Evolutionary conservation across 2,113 vertebrate species (phyloP), one percentile per base, ranked within the genome.

Genomic region (Tetrao urogallus): DNA sequence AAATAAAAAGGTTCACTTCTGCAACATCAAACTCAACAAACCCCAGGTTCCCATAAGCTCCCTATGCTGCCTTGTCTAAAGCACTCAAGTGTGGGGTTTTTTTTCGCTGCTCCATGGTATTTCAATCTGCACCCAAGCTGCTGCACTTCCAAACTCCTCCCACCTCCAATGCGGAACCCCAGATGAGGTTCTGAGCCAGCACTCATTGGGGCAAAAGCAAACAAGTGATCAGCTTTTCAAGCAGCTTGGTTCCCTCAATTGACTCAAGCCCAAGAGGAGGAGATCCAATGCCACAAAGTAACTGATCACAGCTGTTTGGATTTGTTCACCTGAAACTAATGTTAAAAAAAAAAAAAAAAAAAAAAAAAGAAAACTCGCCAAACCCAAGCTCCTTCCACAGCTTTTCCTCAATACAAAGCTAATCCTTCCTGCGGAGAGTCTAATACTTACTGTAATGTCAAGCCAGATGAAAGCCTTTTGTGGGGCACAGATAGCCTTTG

Each of bases 351-450:
- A 75, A 61, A 0, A 74, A 38, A 77, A 12, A 48, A 47, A 19
- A 17, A 75, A 61, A 0, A 74, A 42, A 47, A 19, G 2, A 79
- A 61, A 0, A 74, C 38, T 5, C 3, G 18, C 3, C 11, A 73
- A 47, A 84, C 18, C 0, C 2, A 28, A 82, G 58, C 84, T 73
- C 6, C 24, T 61, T 58, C 85, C 67, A 80, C 16, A 42, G 54
- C 22, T 71, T 73, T 63, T 83, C 38, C 52, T 88, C 50, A 70
- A 42, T 45, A 45, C 43, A 58, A 25, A 7, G 11, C 43, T 92
- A 91, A 94, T 90, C 45, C 72, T 54, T 76, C 47, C 43, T 52
- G 19, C 38, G 27, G 38, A 18, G 24, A 52, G 48, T 21, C 48
- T 73, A 66, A 28, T 11, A 82, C 79, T 58, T 83, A 57, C 54